Evolutionary conservation across 1,140 invertebrate genomes (phyloP).

Genomic region (Oscheius sp.): DNA sequence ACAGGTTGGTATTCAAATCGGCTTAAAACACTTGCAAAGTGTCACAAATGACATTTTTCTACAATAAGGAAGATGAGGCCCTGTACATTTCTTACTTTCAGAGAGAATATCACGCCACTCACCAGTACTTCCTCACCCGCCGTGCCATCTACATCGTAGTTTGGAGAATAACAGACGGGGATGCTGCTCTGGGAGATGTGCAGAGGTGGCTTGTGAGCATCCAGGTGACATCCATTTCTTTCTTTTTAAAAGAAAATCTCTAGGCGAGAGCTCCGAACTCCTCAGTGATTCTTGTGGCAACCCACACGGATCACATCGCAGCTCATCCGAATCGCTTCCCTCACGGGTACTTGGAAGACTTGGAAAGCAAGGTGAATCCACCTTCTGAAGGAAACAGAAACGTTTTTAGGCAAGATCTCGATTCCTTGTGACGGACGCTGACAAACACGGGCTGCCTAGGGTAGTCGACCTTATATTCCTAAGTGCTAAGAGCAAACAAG

Average conservation of each 20-base stretch:
- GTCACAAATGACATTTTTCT: too few relatives aligned
- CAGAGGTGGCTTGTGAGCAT: slow-evolving; percentile 93
- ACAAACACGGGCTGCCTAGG: slow-evolving; percentile 87
- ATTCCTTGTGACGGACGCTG: slow-evolving; percentile 90
- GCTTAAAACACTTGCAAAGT: too few relatives aligned
- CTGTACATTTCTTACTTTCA: slow-evolving; percentile 39
- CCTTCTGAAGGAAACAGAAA: background rate
- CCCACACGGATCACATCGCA: slow-evolving; percentile 82
- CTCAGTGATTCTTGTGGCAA: slow-evolving; percentile 87
- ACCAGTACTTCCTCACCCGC: slow-evolving; percentile 95
- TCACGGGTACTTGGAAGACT: slow-evolving; percentile 73
- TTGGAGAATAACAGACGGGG: slow-evolving; percentile 89
- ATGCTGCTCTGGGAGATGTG: slow-evolving; percentile 82
- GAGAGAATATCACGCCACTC: slow-evolving; percentile 91
- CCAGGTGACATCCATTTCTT: slow-evolving; percentile 67
- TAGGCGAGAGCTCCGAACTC: slow-evolving; percentile 84
- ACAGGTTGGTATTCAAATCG: slow-evolving; percentile 69
- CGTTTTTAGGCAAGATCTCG: slow-evolving; percentile 58
- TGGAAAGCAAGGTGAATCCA: slow-evolving; percentile 80
- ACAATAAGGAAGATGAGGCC: too few relatives aligned
- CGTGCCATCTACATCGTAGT: slow-evolving; percentile 90
- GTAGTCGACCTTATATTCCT: slow-evolving; percentile 91
- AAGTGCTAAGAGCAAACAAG: slow-evolving; percentile 79
- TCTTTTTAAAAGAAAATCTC: slow-evolving; percentile 36
- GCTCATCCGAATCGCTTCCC: slow-evolving; percentile 70